Conservation (phyloP, 2,888 invertebrate genomes). For the Laspeyria flexula region DNA sequence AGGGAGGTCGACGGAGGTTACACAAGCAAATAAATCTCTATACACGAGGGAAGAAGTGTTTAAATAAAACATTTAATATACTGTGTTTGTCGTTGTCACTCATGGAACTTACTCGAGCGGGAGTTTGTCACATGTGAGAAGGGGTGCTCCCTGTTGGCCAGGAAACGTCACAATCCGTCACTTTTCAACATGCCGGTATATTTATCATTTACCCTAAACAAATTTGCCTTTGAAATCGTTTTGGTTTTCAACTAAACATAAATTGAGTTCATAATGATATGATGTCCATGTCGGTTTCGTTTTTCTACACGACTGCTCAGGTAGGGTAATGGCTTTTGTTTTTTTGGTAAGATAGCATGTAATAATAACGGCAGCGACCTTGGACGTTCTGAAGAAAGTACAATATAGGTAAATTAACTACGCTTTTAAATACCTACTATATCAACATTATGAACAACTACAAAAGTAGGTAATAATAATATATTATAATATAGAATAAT, state of each 20-base stretch:
- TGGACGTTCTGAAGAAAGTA: too few relatives aligned
- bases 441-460: too few relatives aligned
- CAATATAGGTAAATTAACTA: too few relatives aligned
- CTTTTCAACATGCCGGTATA: conserved; percentile 10
- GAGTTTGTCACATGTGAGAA: conserved; percentile 17
- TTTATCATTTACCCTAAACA: conserved; percentile 14
- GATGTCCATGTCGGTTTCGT: background rate
- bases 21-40: background rate
- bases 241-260: conserved; percentile 11
- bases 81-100: conserved; percentile 11
- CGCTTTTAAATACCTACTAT: too few relatives aligned
- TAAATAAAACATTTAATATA: conserved; percentile 16
- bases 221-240: conserved; percentile 15
- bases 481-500: too few relatives aligned
- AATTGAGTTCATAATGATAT: background rate
- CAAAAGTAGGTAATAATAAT: too few relatives aligned
- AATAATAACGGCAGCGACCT: too few relatives aligned
- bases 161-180: conserved; percentile 19
- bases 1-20: background rate
- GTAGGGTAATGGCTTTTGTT: too few relatives aligned
- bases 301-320: too few relatives aligned
- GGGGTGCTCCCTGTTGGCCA: conserved; percentile 18
- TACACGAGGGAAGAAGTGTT: background rate
- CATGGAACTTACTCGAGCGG: conserved; percentile 4
- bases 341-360: too few relatives aligned